Conservation (phyloP, 23 tunicate species). For the Trididemnum clinides region DNA sequence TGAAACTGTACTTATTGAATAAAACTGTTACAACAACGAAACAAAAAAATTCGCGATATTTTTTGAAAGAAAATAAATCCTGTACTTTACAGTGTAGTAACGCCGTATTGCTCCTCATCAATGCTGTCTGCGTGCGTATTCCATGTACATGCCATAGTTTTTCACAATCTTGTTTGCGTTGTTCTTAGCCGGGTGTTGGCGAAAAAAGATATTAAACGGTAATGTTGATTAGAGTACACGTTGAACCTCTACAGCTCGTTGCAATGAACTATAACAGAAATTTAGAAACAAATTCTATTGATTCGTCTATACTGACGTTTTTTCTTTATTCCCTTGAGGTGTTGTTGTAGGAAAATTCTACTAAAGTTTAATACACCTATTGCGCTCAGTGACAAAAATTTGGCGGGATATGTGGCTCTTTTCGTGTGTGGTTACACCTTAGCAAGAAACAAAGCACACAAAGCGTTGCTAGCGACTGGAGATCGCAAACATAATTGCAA, state of each 20-base stretch:
- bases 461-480: too few relatives aligned
- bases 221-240: too few relatives aligned
- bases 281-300: background rate
- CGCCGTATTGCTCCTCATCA: background rate
- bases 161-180: slow-evolving; percentile 10
- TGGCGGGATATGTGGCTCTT: too few relatives aligned
- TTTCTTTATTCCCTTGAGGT: slow-evolving; percentile 2
- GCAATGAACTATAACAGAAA: background rate
- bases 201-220: background rate
- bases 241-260: background rate
- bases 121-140: background rate
- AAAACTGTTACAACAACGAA: background rate
- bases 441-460: too few relatives aligned
- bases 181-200: background rate
- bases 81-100: background rate
- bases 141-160: background rate
- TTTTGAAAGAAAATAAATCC: background rate
- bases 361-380: too few relatives aligned
- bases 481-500: too few relatives aligned
- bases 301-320: background rate
- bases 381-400: too few relatives aligned
- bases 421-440: too few relatives aligned
- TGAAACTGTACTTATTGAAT: too few relatives aligned
- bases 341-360: background rate
- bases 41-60: background rate